phyloP scores from a whole-genome alignment of 2,113 vertebrate species.

The Acinonyx jubatus region DNA sequence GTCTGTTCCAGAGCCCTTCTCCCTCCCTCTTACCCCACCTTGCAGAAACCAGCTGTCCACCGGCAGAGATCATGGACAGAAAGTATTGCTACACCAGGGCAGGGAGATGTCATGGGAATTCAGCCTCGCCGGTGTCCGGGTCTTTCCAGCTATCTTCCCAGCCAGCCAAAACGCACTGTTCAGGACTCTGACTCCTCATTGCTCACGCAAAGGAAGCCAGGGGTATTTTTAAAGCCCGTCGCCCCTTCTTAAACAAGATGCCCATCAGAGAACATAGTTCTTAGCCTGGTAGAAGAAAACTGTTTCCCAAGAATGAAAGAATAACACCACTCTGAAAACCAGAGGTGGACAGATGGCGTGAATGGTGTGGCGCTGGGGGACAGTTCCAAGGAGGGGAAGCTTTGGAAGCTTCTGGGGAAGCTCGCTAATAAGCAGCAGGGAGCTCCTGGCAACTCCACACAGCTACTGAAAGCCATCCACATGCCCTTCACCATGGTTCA shows the following conservation, averaged over 20 bases:
- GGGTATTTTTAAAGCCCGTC: not conserved
- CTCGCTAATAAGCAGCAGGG: not conserved
- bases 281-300: not conserved
- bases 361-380: too few relatives aligned
- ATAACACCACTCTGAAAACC: not conserved
- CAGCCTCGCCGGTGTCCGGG: not conserved
- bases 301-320: not conserved
- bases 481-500: not conserved
- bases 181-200: not conserved
- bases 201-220: not conserved
- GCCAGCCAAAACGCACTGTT: not conserved
- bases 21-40: not conserved
- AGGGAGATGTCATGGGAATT: not conserved
- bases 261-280: not conserved
- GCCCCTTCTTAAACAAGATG: not conserved
- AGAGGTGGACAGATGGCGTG: not conserved
- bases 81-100: not conserved
- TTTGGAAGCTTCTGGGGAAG: not conserved
- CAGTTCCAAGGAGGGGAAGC: not conserved
- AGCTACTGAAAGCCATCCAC: not conserved
- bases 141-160: not conserved
- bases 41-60: slow-evolving; percentile 33
- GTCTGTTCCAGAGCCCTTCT: not conserved
- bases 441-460: not conserved
- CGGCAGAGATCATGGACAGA: not conserved